A percentile compares a stretch with the other conserved stretches of the same genome.
These are phyloP conservation scores for Tetramorium bicarinatum DNA, from an alignment of 2,888 invertebrate genomes.

Conservation along the genomic window DNA sequence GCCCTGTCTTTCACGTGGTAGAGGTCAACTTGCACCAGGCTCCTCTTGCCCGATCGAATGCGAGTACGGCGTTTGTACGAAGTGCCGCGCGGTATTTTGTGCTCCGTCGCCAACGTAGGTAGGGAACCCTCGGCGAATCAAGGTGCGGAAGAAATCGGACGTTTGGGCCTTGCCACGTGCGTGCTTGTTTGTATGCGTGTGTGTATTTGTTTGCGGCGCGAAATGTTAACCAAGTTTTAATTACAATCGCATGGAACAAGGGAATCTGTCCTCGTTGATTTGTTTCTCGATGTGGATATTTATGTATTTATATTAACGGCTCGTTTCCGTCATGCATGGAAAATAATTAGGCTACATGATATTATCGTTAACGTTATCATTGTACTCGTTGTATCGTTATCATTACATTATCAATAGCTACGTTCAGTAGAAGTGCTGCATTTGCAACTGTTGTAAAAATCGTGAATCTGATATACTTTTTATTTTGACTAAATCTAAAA, in stretches of 20 bases:
- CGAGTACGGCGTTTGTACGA: background rate
- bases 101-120: constrained; percentile 7
- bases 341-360: background rate
- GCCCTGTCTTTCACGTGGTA: constrained; percentile 72
- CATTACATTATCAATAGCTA: no score
- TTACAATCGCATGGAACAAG: background rate
- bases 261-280: background rate
- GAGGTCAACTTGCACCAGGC: constrained; percentile 79
- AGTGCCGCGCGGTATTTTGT: background rate
- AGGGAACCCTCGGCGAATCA: background rate
- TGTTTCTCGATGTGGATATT: background rate
- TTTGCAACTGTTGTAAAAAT: no score
- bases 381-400: background rate
- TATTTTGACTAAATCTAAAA: no score
- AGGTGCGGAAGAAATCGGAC: background rate
- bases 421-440: no score
- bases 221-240: background rate
- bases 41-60: constrained; percentile 2
- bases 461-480: no score
- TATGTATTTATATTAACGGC: background rate
- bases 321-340: background rate
- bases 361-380: background rate
- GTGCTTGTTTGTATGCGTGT: background rate
- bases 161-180: background rate
- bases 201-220: background rate